phyloP scores from a whole-genome alignment of 2,888 invertebrate genomes.

The Heteropelma amictum region DNA sequence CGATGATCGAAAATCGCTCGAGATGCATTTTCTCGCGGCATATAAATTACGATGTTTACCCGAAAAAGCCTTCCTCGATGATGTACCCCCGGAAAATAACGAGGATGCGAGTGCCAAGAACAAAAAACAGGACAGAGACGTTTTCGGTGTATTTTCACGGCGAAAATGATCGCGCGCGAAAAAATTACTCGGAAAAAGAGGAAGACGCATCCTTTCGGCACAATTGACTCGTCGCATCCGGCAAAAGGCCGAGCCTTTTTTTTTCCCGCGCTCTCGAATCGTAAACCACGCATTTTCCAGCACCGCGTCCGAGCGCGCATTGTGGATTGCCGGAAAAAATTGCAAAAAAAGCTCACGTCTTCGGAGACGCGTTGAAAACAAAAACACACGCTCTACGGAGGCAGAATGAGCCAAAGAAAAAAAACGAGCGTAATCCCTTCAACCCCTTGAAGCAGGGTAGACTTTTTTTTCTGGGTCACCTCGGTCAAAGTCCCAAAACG shows the following conservation, averaged over 20 bases:
- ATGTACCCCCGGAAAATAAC: neutral
- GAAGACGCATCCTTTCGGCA: neutral
- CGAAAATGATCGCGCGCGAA: neutral
- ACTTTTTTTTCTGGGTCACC: conserved; percentile 56
- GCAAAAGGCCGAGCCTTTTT: conserved; percentile 7
- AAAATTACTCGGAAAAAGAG: neutral
- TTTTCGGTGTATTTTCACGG: neutral
- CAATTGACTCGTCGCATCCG: neutral
- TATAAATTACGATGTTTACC: conserved; percentile 44
- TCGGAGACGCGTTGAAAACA: too few species aligned
- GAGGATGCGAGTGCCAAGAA: neutral
- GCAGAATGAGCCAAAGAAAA: neutral
- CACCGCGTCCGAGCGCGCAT: too few species aligned
- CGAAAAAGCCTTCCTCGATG: conserved; percentile 1
- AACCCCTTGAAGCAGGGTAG: neutral
- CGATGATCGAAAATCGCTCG: neutral
- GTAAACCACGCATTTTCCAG: too few species aligned
- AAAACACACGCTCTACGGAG: neutral
- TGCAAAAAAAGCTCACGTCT: too few species aligned
- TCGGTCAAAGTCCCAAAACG: conserved; percentile 13
- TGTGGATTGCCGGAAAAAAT: too few species aligned
- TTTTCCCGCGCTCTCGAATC: too few species aligned
- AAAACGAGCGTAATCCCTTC: neutral
- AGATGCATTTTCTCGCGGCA: neutral
- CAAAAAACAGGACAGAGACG: neutral